A percentile compares a stretch with the other conserved stretches of the same genome.
Evolutionary conservation across 2,888 invertebrate species (phyloP).

Genomic region (Thereva nobilitata): DNA sequence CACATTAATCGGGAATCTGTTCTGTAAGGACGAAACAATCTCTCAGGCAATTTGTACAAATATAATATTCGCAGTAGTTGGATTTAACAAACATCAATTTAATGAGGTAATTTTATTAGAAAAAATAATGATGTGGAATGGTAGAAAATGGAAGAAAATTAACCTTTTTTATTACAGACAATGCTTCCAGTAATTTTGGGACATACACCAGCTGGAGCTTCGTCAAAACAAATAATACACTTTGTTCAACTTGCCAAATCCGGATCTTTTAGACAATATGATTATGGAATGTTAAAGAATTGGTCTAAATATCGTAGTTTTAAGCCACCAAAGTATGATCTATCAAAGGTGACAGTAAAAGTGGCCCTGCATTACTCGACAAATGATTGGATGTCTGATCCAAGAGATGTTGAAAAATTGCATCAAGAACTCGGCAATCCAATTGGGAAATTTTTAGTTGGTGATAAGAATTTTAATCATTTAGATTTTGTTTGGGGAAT

Average conservation of each 20-base stretch:
- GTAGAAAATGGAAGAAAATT: too few relatives aligned
- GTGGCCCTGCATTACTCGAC: conserved; percentile 63
- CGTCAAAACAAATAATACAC: conserved; percentile 58
- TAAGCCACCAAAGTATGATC: conserved; percentile 62
- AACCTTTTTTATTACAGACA: conserved; percentile 36
- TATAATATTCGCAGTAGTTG: conserved; percentile 61
- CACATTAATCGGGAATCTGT: conserved; percentile 54
- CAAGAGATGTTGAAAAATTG: conserved; percentile 63
- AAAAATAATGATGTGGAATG: too few relatives aligned
- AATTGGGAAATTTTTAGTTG: conserved; percentile 63
- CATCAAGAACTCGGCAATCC: conserved; percentile 61
- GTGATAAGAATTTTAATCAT: conserved; percentile 62
- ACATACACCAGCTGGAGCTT: conserved; percentile 58
- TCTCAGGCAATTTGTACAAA: conserved; percentile 64
- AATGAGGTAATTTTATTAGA: conserved; percentile 51
- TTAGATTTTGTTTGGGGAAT: conserved; percentile 64
- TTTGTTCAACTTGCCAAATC: conserved; percentile 57
- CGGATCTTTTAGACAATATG: conserved; percentile 58
- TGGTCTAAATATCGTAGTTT: conserved; percentile 59
- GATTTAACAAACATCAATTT: conserved; percentile 54
- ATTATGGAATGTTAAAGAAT: conserved; percentile 59
- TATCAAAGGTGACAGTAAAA: conserved; percentile 61
- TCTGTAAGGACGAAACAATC: conserved; percentile 60
- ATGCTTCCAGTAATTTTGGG: conserved; percentile 59
- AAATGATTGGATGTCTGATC: conserved; percentile 69